Base-by-base conservation (phyloP, 2,113 vertebrate genomes). In the Indicator maculatus region DNA sequence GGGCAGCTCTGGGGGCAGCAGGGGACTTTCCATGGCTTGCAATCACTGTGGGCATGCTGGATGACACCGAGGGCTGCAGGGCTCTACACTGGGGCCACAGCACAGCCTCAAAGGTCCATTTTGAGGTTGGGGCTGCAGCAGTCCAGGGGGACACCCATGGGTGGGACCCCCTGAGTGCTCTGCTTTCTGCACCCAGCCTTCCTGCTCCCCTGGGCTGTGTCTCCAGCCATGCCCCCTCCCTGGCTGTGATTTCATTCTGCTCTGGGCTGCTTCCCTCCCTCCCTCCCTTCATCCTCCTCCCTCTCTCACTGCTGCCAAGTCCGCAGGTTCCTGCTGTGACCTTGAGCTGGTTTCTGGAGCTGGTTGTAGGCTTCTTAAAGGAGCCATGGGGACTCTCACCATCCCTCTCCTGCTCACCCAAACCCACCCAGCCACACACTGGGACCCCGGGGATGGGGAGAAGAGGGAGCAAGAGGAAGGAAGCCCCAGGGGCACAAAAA, bases 271-370 rank as follows among this genome's bases (percentile, higher is more conserved):
- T 31, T 79, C 11, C 39, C 78, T 80, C 88, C 70, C 81, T 75
- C 81, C 59, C 70, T 86, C 44, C 86, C 82, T 77, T 75, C 86
- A 89, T 89, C 78, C 92, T 85, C 88, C 92, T 90, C 78, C 90
- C 72, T 88, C 64, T 11, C 76, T 88, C 5, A 31, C 89, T 24
- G 95, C 93, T 89, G 96, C 97, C 96, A 95, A 95, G 92, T 96
- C 96, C 80, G 95, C 97, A 97, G 93, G 95, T 97, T 96, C 95
- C 84, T 0, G 86, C 93, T 93, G 94, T 93, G 97, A 97, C 97
- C 97, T 97, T 98, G 97, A 90, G 93, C 82, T 74, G 86, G 41
- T 92, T 86, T 73, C 95, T 91, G 95, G 89, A 94, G 93, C 88
- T 0, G 66, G 72, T 58, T 64, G 79, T 90, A 92, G 84, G 83